phyloP scores from a whole-genome alignment of 1,140 invertebrate species.

The Vanessa tameamea region DNA sequence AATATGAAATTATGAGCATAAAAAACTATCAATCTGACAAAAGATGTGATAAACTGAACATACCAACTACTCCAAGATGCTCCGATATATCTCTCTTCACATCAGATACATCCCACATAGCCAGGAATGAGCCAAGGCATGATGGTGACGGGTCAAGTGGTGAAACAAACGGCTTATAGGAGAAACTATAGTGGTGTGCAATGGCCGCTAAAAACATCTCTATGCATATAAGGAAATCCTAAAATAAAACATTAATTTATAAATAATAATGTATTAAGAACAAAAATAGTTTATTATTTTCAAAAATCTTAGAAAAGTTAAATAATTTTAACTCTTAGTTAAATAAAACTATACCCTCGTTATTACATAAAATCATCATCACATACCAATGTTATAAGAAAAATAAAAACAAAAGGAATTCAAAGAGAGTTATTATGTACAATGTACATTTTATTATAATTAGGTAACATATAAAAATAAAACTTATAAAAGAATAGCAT shows the following conservation, averaged over 20 bases:
- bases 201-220: conserved; percentile 98
- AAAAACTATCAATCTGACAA: not conserved
- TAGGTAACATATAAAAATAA: too few relatives aligned
- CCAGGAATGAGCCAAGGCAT: conserved; percentile 84
- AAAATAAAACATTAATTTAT: conserved; percentile 53
- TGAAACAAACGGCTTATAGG: conserved; percentile 91
- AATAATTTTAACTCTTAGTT: too few relatives aligned
- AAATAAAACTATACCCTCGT: too few relatives aligned
- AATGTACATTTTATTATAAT: too few relatives aligned
- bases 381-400: too few relatives aligned
- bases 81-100: conserved; percentile 95
- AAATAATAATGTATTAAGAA: not conserved
- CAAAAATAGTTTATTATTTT: too few relatives aligned
- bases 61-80: conserved; percentile 93
- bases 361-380: too few relatives aligned
- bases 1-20: too few relatives aligned
- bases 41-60: conserved; percentile 47
- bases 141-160: conserved; percentile 73
- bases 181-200: conserved; percentile 97
- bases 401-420: too few relatives aligned
- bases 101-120: conserved; percentile 97
- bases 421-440: too few relatives aligned
- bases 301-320: too few relatives aligned
- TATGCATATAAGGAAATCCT: conserved; percentile 98
- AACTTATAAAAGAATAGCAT: too few relatives aligned